These are phyloP conservation scores for Apaloderma vittatum DNA, from an alignment of 2,113 vertebrate species.

Conservation along the genomic window DNA sequence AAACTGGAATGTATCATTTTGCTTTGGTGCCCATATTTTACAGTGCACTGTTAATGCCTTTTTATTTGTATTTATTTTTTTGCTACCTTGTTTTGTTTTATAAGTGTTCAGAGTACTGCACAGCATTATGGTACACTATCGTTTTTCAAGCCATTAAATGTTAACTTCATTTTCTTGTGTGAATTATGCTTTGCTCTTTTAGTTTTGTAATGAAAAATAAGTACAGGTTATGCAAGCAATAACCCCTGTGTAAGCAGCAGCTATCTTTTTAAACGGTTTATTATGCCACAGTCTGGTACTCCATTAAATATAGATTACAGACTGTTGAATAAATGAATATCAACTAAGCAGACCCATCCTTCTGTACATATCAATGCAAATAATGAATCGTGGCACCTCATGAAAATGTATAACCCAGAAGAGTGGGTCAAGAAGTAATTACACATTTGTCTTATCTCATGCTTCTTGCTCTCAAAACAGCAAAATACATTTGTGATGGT, in stretches of 20 bases:
- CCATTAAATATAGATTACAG: constrained; percentile 89
- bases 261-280: constrained; percentile 85
- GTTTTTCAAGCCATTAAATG: constrained; percentile 84
- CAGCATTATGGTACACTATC: constrained; percentile 69
- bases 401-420: constrained; percentile 81
- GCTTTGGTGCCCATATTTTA: constrained; percentile 53
- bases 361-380: constrained; percentile 82
- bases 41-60: constrained; percentile 1
- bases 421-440: constrained; percentile 84
- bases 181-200: constrained; percentile 85
- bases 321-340: constrained; percentile 87
- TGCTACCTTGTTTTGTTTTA: constrained; percentile 71
- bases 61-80: constrained; percentile 66
- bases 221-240: constrained; percentile 87
- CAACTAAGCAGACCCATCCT: constrained; percentile 78
- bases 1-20: constrained; percentile 49
- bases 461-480: constrained; percentile 77
- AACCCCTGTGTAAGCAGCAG: constrained; percentile 80
- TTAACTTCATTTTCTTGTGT: constrained; percentile 84
- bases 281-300: constrained; percentile 86
- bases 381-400: constrained; percentile 82
- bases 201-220: constrained; percentile 87
- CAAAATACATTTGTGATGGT: constrained; percentile 52
- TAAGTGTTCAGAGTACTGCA: constrained; percentile 63
- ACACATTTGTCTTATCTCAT: constrained; percentile 84